Percentiles rank a stretch among this genome's conserved stretches.
Conservation (phyloP, 2,888 invertebrate species). For the Drosophila ustulata region DNA sequence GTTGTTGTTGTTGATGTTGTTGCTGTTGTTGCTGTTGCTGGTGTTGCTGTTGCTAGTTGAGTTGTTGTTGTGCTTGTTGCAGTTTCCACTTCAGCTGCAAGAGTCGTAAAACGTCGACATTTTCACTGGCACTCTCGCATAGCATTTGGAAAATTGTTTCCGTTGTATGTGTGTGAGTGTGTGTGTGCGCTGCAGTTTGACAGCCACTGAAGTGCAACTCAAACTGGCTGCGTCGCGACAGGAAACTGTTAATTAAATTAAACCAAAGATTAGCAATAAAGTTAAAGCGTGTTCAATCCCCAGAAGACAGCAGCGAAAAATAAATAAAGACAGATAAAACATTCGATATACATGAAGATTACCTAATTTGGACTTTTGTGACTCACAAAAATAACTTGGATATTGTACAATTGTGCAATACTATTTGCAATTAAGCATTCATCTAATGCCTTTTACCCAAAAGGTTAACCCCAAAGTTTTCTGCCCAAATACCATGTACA, state of each 20-base stretch:
- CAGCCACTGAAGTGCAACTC: constrained; percentile 25
- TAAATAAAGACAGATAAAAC: constrained; percentile 17
- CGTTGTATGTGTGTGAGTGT: constrained; percentile 50
- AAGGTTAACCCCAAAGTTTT: constrained; percentile 41
- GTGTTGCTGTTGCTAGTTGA: constrained; percentile 25
- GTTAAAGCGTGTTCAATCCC: constrained; percentile 31
- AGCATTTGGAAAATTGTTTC: constrained; percentile 72
- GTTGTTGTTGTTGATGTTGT: constrained; percentile 3
- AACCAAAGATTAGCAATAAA: constrained; percentile 68
- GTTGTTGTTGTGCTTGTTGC: constrained; percentile 28
- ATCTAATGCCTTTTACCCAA: constrained; percentile 37
- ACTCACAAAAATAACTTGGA: constrained; percentile 6
- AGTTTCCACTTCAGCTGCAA: constrained; percentile 26
- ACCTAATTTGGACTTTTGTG: constrained; percentile 7
- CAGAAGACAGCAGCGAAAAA: constrained; percentile 6
- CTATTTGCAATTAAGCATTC: constrained; percentile 54
- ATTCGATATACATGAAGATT: constrained; percentile 16
- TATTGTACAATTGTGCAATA: constrained; percentile 45
- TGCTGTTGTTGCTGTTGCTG: constrained; percentile 17
- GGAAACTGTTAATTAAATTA: constrained; percentile 79
- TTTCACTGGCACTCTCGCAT: constrained; percentile 46
- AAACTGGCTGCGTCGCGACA: constrained; percentile 45
- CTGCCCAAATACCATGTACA: constrained; percentile 20
- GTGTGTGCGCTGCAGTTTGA: constrained; percentile 37
- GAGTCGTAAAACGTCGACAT: constrained; percentile 48